These are phyloP conservation scores for Xiphophorus birchmanni DNA, from an alignment of 2,797 vertebrate species.

Conservation along the genomic window DNA sequence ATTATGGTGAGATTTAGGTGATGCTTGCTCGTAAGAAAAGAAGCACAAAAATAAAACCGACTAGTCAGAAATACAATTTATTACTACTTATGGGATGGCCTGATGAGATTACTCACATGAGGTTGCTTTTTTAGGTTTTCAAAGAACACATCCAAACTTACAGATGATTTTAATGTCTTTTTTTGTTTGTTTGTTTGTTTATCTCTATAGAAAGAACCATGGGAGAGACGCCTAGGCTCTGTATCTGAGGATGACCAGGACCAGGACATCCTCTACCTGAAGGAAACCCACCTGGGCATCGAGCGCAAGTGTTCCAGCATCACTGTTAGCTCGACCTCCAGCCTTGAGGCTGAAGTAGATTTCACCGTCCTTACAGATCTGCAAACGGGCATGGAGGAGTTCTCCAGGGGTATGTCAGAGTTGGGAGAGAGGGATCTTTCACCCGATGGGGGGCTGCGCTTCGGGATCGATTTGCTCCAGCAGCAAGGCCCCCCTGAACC, in stretches of 20 bases:
- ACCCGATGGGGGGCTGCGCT: constrained; percentile 88
- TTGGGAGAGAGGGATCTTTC: constrained; percentile 83
- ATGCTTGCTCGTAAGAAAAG: not conserved
- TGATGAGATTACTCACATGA: not conserved
- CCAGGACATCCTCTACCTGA: constrained; percentile 89
- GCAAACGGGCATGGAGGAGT: constrained; percentile 95
- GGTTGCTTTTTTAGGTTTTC: not conserved
- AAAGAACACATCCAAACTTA: not conserved
- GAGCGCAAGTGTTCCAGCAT: constrained; percentile 98
- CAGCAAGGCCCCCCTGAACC: constrained; percentile 70
- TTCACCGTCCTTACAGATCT: constrained; percentile 97
- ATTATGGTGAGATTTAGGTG: not conserved
- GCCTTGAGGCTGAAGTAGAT: constrained; percentile 96
- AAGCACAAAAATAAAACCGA: not conserved
- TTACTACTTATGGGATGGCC: not conserved
- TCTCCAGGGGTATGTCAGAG: constrained; percentile 87
- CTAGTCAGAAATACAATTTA: not conserved
- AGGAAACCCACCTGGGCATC: constrained; percentile 94
- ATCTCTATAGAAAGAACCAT: constrained; percentile 83
- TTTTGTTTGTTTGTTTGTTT: not conserved
- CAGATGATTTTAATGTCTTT: no score
- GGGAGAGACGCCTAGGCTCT: constrained; percentile 84
- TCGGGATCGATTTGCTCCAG: constrained; percentile 80
- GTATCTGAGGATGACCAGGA: constrained; percentile 92
- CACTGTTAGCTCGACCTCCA: constrained; percentile 96